These are phyloP conservation scores for Trichopoda pennipes DNA, from an alignment of 2,888 invertebrate genomes.

Conservation along the genomic window DNA sequence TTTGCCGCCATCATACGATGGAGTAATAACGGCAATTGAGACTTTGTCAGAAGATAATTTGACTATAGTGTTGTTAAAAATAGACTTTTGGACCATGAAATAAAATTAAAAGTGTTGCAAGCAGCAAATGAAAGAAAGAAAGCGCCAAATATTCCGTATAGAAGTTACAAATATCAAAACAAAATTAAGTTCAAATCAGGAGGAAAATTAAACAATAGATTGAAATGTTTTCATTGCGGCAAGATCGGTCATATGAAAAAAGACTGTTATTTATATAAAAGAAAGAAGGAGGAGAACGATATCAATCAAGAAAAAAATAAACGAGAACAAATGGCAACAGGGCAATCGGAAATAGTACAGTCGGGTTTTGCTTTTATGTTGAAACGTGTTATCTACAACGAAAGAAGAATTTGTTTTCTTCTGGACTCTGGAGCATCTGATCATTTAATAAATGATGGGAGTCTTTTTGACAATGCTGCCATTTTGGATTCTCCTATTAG, in stretches of 20 bases:
- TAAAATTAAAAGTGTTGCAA: slow-evolving; percentile 54
- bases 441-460: slow-evolving; percentile 68
- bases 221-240: slow-evolving; percentile 74
- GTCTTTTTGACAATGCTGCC: slow-evolving; percentile 47
- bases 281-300: not conserved
- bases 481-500: slow-evolving; percentile 69
- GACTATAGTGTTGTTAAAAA: slow-evolving; percentile 58
- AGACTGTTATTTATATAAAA: slow-evolving; percentile 70
- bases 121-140: slow-evolving; percentile 16
- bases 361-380: slow-evolving; percentile 62
- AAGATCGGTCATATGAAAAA: slow-evolving; percentile 73
- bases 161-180: not conserved
- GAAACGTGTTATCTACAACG: slow-evolving; percentile 1
- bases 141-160: not conserved
- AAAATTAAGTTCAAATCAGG: not conserved
- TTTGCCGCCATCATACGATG: slow-evolving; percentile 58
- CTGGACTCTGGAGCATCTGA: slow-evolving; percentile 66
- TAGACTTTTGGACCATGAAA: slow-evolving; percentile 50
- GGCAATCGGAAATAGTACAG: slow-evolving; percentile 29
- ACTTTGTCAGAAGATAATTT: slow-evolving; percentile 35
- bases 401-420: slow-evolving; percentile 44
- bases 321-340: slow-evolving; percentile 53
- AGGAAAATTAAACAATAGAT: not conserved
- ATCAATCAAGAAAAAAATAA: slow-evolving; percentile 52
- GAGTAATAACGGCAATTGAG: slow-evolving; percentile 52